Evolutionary conservation across 2,888 invertebrate genomes (phyloP), one percentile per base, ranked within the genome.

Genomic region (Nudaria mundana): DNA sequence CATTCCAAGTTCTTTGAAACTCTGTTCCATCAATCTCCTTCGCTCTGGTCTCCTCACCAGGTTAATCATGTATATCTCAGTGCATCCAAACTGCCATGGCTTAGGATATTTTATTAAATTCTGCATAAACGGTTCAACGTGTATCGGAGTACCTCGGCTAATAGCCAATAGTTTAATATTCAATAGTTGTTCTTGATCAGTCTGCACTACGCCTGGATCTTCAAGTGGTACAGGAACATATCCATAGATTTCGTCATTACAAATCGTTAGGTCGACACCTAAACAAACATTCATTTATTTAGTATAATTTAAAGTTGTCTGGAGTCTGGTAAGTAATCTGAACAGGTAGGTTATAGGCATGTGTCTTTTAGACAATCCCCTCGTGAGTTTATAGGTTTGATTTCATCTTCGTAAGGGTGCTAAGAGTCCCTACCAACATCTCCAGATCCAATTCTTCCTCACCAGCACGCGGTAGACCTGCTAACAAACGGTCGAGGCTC

Each of bases 11-110:
- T 95, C 94, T 29, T 93, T 89, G 56, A 99, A 95, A 44, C 94
- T 93, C 23, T 87, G 69, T 38, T 92, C 76, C 98, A 99, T 99
- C 56, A 96, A 90, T 4, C 75, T 64, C 26, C 94, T 85, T 42
- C 98, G 89, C 63, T 98, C 96, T 0, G 92, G 91, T 37, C 99
- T 89, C 39, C 99, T 87, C 49, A 92, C 87, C 46, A 99, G 85
- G 82, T 99, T 99, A 10, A 99, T 98, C 93, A 99, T 93, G 69
- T 93, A 99, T 34, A 98, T 93, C 68, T 94, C 90, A 71, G 95
- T 93, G 51, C 96, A 92, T 0, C 92, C 93, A 26, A 95, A 81
- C 40, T 91, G 94, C 57, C 93, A 92, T 35, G 90, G 90, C 10
- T 73, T 49, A 0, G 89, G 90, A 49, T 79, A 74, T 0, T 37